Evolutionary conservation across 2,888 invertebrate species (phyloP), one percentile per base, ranked within the genome.

Genomic region (Pimpla rufipes): DNA sequence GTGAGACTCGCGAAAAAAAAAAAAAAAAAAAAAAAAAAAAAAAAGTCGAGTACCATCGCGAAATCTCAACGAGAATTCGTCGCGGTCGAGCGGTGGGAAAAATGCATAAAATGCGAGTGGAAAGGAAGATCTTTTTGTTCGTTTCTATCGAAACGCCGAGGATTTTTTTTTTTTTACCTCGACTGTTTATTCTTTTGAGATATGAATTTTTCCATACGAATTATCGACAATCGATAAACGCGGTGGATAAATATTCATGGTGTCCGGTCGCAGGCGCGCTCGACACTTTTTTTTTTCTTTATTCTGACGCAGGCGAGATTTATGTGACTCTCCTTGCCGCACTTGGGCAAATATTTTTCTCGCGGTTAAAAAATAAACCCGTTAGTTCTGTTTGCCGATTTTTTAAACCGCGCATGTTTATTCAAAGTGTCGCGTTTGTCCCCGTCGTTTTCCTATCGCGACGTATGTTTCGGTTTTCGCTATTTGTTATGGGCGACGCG

Each of bases 271-370:
- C 66, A 7, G n/a, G n/a, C n/a, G 2, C 5, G 10, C 37, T 42
- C 6, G 23, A 18, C 40, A n/a, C n/a, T 11, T 55, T 8, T 55
- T 6, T 10, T 42, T 66, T 42, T 45, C 7, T 59, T 23, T n/a
- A n/a, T 13, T 59, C 6, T 37, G n/a, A 21, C 50, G 74, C 35
- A 47, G 11, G 35, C 47, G 23, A n/a, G 23, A 42, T 13, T 21
- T 29, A 42, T 13, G 42, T 23, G 52, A 40, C 40, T 55, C n/a
- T 66, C 2, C 5, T 29, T 6, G 29, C n/a, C n/a, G 35, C 67
- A 77, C 45, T 67, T 77, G 67, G 23, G 42, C 76, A 77, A 77
- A 77, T 45, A 68, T 68, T 67, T 67, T 23, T 37, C 64, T 40
- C 11, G 55, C 3, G 52, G 13, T 29, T 8, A 59, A 29, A 37